These are phyloP conservation scores for Crypturellus undulatus DNA, from an alignment of 2,113 vertebrate species.

Conservation along the genomic window DNA sequence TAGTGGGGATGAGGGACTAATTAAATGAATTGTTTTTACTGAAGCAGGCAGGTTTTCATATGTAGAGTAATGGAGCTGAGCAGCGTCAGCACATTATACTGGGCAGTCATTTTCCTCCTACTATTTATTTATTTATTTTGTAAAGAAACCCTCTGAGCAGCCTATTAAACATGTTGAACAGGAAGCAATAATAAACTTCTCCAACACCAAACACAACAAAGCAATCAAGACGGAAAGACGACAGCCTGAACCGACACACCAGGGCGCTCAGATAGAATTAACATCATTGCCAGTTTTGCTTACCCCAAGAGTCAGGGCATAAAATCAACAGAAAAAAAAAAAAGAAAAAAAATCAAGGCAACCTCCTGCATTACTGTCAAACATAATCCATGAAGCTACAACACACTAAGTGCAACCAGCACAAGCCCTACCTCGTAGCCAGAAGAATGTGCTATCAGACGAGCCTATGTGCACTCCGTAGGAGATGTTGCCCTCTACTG, in stretches of 20 bases:
- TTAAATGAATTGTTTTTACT: background rate
- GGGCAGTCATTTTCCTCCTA: background rate
- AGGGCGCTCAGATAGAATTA: background rate
- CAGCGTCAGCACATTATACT: background rate
- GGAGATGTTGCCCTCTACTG: background rate
- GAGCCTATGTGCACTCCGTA: background rate
- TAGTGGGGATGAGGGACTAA: background rate
- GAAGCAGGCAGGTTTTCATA: background rate
- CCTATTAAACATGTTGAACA: rapidly evolving
- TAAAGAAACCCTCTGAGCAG: background rate
- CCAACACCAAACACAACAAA: background rate
- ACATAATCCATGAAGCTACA: background rate
- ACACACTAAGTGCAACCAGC: background rate
- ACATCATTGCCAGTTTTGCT: background rate
- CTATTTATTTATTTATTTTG: background rate
- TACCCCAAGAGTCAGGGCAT: background rate
- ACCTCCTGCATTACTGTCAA: background rate
- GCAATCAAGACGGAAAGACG: background rate
- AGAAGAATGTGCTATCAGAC: background rate
- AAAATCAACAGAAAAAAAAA: background rate
- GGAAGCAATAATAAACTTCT: background rate
- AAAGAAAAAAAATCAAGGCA: background rate
- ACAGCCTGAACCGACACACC: background rate
- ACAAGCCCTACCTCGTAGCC: background rate
- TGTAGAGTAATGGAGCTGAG: background rate